Percentiles rank a stretch among this genome's conserved stretches.
These are phyloP conservation scores for Callorhinus ursinus DNA, from an alignment of 2,113 vertebrate genomes.

Conservation along the genomic window DNA sequence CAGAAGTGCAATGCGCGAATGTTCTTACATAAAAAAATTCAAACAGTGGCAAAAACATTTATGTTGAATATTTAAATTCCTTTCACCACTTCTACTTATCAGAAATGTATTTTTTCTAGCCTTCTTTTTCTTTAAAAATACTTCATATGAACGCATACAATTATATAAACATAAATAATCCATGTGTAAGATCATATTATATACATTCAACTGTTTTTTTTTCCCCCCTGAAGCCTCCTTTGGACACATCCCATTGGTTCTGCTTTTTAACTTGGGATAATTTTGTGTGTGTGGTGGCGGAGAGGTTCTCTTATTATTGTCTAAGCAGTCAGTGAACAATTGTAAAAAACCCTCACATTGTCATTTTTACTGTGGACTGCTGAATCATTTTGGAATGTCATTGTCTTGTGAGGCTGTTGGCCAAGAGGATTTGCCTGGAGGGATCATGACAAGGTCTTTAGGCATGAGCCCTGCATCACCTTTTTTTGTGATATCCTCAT, in stretches of 20 bases:
- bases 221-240: background rate
- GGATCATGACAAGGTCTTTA: background rate
- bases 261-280: background rate
- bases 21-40: background rate
- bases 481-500: background rate
- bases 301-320: background rate
- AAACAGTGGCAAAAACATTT: background rate
- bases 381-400: background rate
- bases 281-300: background rate
- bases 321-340: background rate
- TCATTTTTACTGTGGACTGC: background rate
- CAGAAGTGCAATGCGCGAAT: background rate
- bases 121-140: background rate
- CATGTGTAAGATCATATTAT: rapidly evolving
- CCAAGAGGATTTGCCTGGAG: background rate
- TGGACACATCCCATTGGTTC: background rate
- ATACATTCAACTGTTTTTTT: background rate
- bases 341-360: background rate
- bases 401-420: background rate
- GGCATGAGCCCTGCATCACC: rapidly evolving
- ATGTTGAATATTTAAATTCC: background rate
- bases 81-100: background rate
- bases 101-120: background rate
- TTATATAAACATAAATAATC: background rate
- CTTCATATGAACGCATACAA: rapidly evolving